phyloP scores from a whole-genome alignment of 2,113 vertebrate genomes.

The Seriola rivoliana region DNA sequence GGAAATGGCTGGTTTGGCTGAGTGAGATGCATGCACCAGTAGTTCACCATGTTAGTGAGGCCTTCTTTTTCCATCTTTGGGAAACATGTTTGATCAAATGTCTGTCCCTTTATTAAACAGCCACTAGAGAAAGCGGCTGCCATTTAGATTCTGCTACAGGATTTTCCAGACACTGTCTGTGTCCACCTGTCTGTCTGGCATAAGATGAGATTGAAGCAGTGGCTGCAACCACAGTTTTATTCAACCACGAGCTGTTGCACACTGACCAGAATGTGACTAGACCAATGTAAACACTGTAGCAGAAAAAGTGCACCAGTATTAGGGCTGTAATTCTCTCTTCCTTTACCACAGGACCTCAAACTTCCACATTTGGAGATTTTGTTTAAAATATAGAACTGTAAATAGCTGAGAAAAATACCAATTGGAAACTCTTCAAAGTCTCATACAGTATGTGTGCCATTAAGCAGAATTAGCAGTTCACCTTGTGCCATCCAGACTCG shows the following conservation, averaged over 20 bases:
- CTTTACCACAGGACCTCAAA: slow-evolving; percentile 73
- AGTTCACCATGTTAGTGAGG: slow-evolving; percentile 33
- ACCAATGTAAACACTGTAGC: slow-evolving; percentile 70
- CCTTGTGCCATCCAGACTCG: slow-evolving; percentile 50
- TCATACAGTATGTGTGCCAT: slow-evolving; percentile 14
- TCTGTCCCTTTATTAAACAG: slow-evolving; percentile 40
- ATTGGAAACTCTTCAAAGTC: slow-evolving; percentile 67
- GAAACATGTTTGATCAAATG: slow-evolving; percentile 54
- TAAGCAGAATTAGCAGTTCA: slow-evolving; percentile 54
- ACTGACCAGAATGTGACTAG: slow-evolving; percentile 69
- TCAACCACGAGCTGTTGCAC: slow-evolving; percentile 69
- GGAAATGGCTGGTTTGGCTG: slow-evolving; percentile 26
- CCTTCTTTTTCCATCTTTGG: slow-evolving; percentile 41
- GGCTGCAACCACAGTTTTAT: slow-evolving; percentile 68
- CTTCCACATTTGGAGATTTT: slow-evolving; percentile 76
- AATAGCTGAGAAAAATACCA: slow-evolving; percentile 75
- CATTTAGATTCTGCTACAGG: slow-evolving; percentile 50
- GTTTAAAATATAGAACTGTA: slow-evolving; percentile 78
- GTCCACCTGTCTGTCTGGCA: slow-evolving; percentile 82
- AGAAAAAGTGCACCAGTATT: slow-evolving; percentile 71
- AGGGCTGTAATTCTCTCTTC: slow-evolving; percentile 69
- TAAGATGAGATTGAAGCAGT: slow-evolving; percentile 58
- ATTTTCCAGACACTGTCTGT: slow-evolving; percentile 76
- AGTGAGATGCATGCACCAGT: slow-evolving; percentile 24
- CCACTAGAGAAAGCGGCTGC: slow-evolving; percentile 50